phyloP scores from a whole-genome alignment of 2,113 vertebrate genomes.

The Nansenia antarctica region DNA sequence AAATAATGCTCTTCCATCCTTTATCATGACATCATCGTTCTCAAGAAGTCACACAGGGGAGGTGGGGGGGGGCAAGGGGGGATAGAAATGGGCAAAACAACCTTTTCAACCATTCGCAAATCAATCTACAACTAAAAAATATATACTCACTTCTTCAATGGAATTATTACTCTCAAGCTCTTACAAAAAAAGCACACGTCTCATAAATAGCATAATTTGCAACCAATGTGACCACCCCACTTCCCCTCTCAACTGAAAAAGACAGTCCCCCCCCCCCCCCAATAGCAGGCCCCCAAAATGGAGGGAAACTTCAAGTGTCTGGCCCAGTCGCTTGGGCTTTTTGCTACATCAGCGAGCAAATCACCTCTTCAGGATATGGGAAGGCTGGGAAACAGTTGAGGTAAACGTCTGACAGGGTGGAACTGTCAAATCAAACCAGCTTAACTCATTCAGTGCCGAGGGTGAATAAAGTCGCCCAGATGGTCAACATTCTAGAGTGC shows the following conservation, averaged over 20 bases:
- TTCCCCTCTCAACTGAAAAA: neutral
- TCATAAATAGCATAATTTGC: constrained; percentile 48
- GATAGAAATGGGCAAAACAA: constrained; percentile 1
- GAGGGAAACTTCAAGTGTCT: neutral
- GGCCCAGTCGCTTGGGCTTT: neutral
- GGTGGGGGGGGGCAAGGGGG: neutral
- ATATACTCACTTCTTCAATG: constrained; percentile 45
- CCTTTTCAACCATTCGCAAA: constrained; percentile 31
- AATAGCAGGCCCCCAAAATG: neutral
- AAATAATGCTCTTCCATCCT: constrained; percentile 43
- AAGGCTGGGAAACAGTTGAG: neutral
- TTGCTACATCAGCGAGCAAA: neutral
- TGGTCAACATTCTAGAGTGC: too few relatives aligned
- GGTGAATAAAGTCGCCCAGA: too few relatives aligned
- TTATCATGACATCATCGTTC: constrained; percentile 41
- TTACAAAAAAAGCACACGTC: constrained; percentile 40
- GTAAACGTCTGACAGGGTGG: neutral
- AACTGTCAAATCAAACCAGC: neutral
- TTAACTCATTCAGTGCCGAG: too few relatives aligned
- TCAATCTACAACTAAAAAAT: constrained; percentile 57
- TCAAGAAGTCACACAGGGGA: constrained; percentile 31
- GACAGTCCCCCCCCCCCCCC: constrained; percentile 12
- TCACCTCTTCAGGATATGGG: neutral
- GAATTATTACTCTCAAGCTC: constrained; percentile 39
- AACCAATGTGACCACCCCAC: neutral